Evolutionary conservation across 2,888 invertebrate genomes (phyloP).

Genomic region (Plagiodera versicolora): DNA sequence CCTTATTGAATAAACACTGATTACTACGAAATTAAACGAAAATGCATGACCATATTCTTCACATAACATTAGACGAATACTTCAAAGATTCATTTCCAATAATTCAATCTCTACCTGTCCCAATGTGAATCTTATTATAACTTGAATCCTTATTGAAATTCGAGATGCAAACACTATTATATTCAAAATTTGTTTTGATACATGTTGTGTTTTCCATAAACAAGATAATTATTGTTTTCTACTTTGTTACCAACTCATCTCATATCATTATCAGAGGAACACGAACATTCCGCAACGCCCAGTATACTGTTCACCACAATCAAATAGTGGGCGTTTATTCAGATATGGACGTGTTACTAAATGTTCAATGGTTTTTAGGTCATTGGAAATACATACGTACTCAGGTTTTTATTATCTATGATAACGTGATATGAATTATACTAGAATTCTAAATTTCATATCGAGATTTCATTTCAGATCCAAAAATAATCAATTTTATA

Average conservation of each 20-base stretch:
- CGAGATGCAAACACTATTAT: not conserved
- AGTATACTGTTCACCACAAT: conserved; percentile 18
- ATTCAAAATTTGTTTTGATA: not conserved
- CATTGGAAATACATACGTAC: not conserved
- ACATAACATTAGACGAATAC: too few species aligned
- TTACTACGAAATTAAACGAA: too few species aligned
- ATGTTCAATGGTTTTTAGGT: not conserved
- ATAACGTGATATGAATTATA: too few species aligned
- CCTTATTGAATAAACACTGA: too few species aligned
- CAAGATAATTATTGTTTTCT: not conserved
- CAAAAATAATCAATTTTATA: too few species aligned
- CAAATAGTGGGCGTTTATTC: conserved; percentile 16
- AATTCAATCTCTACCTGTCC: too few species aligned
- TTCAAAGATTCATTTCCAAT: too few species aligned
- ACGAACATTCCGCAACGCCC: conserved; percentile 18
- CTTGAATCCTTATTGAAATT: not conserved
- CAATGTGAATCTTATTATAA: too few species aligned
- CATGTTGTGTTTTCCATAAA: not conserved
- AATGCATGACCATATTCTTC: too few species aligned
- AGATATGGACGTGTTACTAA: not conserved
- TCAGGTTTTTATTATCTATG: too few species aligned
- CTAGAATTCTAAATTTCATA: too few species aligned
- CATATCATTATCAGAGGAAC: conserved; percentile 15
- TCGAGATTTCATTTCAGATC: too few species aligned
- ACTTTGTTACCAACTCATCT: not conserved